Evolutionary conservation across 2,888 invertebrate species (phyloP).

Genomic region (Lagria hirta): DNA sequence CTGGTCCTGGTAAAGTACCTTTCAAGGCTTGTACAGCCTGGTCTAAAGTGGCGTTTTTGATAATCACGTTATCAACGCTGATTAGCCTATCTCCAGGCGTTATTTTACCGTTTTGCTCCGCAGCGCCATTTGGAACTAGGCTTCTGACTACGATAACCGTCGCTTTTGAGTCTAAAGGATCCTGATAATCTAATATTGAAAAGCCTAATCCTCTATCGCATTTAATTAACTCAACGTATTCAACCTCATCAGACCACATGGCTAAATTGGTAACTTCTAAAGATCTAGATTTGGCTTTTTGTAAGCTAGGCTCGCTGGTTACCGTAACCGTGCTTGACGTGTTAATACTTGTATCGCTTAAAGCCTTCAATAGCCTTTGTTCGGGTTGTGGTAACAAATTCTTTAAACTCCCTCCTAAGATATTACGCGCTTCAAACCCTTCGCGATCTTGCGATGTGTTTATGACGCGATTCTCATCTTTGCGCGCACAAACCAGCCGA

Average conservation of each 20-base stretch:
- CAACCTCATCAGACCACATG: conserved; percentile 95
- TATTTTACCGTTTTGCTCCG: conserved; percentile 90
- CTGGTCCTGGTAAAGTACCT: conserved; percentile 86
- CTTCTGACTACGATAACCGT: conserved; percentile 97
- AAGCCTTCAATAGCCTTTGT: conserved; percentile 77
- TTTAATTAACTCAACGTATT: conserved; percentile 88
- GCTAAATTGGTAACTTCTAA: conserved; percentile 94
- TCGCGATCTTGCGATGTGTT: conserved; percentile 73
- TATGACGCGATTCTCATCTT: conserved; percentile 66
- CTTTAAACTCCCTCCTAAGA: conserved; percentile 83
- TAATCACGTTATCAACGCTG: conserved; percentile 86
- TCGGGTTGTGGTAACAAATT: conserved; percentile 64
- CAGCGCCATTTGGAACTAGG: conserved; percentile 97
- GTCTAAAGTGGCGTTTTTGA: conserved; percentile 91
- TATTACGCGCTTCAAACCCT: conserved; percentile 79
- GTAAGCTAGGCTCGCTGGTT: conserved; percentile 65
- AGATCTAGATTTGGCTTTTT: conserved; percentile 81
- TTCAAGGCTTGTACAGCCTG: conserved; percentile 95
- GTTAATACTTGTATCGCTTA: conserved; percentile 91
- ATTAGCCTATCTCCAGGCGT: conserved; percentile 89
- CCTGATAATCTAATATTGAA: conserved; percentile 97
- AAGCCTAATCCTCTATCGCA: conserved; percentile 97
- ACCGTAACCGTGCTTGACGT: conserved; percentile 83
- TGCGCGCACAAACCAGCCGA: conserved; percentile 85
- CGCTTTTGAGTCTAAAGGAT: conserved; percentile 91